These are phyloP conservation scores for Benitochromis conjunctus DNA, from an alignment of 2,113 vertebrate species.

Conservation along the genomic window DNA sequence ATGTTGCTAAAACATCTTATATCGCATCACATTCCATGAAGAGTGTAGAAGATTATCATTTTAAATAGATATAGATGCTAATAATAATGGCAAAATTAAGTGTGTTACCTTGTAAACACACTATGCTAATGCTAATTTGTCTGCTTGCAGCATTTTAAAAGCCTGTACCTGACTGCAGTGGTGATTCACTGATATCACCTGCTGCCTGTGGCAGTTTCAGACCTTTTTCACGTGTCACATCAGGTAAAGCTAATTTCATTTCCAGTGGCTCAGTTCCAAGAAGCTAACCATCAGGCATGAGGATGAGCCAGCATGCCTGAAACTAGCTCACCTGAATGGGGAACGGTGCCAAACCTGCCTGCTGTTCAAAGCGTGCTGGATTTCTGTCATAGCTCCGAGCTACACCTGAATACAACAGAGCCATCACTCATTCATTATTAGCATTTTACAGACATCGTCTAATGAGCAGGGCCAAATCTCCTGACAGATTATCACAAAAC, in stretches of 20 bases:
- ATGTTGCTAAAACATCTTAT: not conserved
- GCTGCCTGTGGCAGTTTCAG: not conserved
- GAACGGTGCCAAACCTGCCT: not conserved
- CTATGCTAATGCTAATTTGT: not conserved
- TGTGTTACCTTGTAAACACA: not conserved
- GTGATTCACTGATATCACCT: not conserved
- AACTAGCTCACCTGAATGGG: not conserved
- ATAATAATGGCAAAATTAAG: not conserved
- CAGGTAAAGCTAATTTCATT: not conserved
- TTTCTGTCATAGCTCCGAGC: not conserved
- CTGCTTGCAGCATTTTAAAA: not conserved
- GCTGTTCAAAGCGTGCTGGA: not conserved
- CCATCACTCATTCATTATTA: not conserved
- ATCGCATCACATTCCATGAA: not conserved
- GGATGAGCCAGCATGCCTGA: not conserved
- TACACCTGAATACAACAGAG: not conserved
- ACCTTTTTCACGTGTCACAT: not conserved
- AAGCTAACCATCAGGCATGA: not conserved
- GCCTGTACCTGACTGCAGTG: not conserved
- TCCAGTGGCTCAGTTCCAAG: not conserved
- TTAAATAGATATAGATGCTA: not conserved
- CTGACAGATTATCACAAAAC: not conserved
- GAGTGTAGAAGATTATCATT: rapidly evolving
- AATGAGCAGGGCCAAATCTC: not conserved
- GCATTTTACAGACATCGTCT: not conserved